Evolutionary conservation across 2,113 vertebrate genomes (phyloP), one percentile per base, ranked within the genome.

Genomic region (Gadus chalcogrammus): DNA sequence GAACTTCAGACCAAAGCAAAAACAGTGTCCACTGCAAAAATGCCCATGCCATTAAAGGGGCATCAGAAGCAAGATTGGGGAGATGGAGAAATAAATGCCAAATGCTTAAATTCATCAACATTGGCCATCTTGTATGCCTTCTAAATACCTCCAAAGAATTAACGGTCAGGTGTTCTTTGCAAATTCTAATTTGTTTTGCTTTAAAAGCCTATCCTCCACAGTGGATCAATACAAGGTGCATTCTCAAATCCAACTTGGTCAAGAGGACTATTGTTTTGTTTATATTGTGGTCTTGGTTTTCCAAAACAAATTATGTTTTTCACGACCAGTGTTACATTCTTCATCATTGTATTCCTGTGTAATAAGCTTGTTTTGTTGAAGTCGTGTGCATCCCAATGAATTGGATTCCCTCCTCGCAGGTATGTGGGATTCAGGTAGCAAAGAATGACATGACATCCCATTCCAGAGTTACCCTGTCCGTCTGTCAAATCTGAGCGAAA

Each of bases 371-470:
- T 48, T 48, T 48, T 48, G 2, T 12, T 13, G 42, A n/a, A 59
- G 59, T 12, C 18, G n/a, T 61, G n/a, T 17, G 28, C 0, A 15
- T 60, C 48, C 79, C 79, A 65, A 24, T 52, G 61, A 61, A 28
- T 48, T 70, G 58, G 67, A 63, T 64, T 73, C 69, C 68, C 73
- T 35, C 73, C 52, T 62, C 15, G 67, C 77, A 84, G 74, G 80
- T 85, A 82, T 83, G 82, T 78, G 75, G 56, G 70, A 85, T 78
- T 81, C 78, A 71, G 60, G 75, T 73, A 20, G 61, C 65, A 42
- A 74, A 62, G 53, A 59, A 42, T 71, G 75, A 79, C 28, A 65
- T 64, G 74, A 76, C 18, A 52, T 66, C 77, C 67, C 69, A 71
- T 68, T 42, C 38, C 68, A 56, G 69, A 4, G 31, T 64, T 79